Evolutionary conservation across 2,113 vertebrate species (phyloP), one percentile per base, ranked within the genome.

Genomic region (Oryzias celebensis): DNA sequence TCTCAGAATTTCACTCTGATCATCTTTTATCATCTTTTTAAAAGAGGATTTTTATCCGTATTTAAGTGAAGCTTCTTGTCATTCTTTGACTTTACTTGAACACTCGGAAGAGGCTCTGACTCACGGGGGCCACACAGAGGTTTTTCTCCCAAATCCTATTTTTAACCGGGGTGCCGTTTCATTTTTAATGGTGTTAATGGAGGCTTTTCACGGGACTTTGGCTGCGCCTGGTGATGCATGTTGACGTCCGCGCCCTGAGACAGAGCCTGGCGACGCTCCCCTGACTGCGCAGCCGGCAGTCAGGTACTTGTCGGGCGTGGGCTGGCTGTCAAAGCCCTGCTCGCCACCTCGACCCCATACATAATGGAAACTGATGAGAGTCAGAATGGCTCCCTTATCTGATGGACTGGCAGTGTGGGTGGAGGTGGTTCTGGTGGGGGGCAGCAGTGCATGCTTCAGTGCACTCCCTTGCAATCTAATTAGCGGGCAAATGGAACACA

Each of bases 401-500:
- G 91, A 91, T 90, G 74, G 83, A 86, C 85, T 67, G 78, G 71
- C 79, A 83, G 68, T 77, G 80, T 58, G 78, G 86, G 78, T 68
- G 71, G 80, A 68, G 77, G 67, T 1, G 43, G 61, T 16, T 20
- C 20, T 20, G 62, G 69, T 22, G 4, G 58, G 73, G 69, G 57
- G 53, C 57, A 73, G 70, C 83, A 84, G 78, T 80, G 79, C 83
- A 88, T 71, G 84, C 78, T 87, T 90, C 84, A 87, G 71, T 89
- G 88, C 74, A 70, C 86, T 62, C 80, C 85, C 82, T 86, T 81
- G 80, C 85, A 88, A 91, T 92, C 84, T 89, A 90, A 92, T 93
- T 91, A 92, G 85, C 70, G 77, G 61, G 76, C 73, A 90, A 92
- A 91, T 91, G 90, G 90, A 91, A 90, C 83, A 86, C 91, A 91